Evolutionary conservation across 2,113 vertebrate species (phyloP), one percentile per base, ranked within the genome.

Genomic region (Nothobranchius furzeri): DNA sequence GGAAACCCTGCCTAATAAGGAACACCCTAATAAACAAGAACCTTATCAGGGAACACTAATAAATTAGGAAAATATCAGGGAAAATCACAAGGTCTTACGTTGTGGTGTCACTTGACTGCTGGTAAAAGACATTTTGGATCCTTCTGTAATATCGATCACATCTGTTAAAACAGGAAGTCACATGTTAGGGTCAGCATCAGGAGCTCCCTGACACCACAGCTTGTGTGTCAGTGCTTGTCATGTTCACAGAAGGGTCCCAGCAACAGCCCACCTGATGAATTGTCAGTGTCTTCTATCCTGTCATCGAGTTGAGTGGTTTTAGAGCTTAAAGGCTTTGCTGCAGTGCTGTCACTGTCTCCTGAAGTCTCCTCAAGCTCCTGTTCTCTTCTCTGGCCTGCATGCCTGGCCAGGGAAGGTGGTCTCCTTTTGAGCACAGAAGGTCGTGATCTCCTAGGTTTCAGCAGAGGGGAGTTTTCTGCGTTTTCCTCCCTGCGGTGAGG

Each of bases 61-160:
- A 30, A 4, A 30, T 30, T 3, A 30, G 4, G 4, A 30, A 30
- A 30, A 3, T 30, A 30, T 30, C 30, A 30, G 24, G 36, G 30
- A 40, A 40, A 8, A 14, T 45, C 45, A 11, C 37, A 30, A 42
- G 1, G 6, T 60, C 20, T 60, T 60, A 46, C 42, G 30, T 14
- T 12, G 25, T 20, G 20, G 5, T 4, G n/a, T 57, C 35, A 10
- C 3, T 20, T 11, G 13, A 0, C 14, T 60, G 47, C 14, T 13
- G 2, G 10, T 15, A 9, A 0, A 2, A 40, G 57, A n/a, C 0
- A 3, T 12, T 15, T 25, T 47, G 12, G 20, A 40, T 1, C 64
- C 60, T 8, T 79, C 70, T 1, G 78, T 83, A 24, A 90, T 3
- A 0, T 90, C 89, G 7, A 89, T 40, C 53, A 86, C 58, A 61